A percentile compares a stretch with the other conserved stretches of the same genome.
Conservation (phyloP, 2,888 invertebrate species). For the Rotaria macrura region DNA sequence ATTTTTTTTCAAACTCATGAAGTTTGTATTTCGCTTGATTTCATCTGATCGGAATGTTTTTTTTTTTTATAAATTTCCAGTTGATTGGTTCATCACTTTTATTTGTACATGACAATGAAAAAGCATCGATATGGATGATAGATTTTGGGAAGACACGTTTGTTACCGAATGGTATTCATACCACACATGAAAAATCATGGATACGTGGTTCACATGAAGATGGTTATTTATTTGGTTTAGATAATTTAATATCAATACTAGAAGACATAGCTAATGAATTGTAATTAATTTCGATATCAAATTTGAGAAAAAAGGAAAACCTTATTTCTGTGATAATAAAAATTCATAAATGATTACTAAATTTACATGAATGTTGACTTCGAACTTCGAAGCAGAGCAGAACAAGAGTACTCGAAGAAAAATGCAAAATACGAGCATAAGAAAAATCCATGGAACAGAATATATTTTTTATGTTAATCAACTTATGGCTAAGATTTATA, state of each 20-base stretch:
- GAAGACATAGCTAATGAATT: constrained; percentile 36
- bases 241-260: constrained; percentile 76
- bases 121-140: constrained; percentile 49
- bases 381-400: too few relatives aligned
- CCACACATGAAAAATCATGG: constrained; percentile 74
- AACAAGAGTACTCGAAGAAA: too few relatives aligned
- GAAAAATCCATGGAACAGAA: background rate
- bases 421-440: background rate
- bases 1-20: constrained; percentile 33
- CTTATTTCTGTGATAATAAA: background rate
- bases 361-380: too few relatives aligned
- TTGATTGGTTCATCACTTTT: constrained; percentile 48
- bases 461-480: background rate
- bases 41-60: background rate
- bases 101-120: constrained; percentile 46
- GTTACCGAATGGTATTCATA: constrained; percentile 57
- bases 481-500: background rate
- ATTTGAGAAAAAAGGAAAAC: background rate
- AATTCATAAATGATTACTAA: background rate
- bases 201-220: constrained; percentile 85
- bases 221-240: constrained; percentile 80
- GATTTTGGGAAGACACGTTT: constrained; percentile 49
- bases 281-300: background rate
- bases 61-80: constrained; percentile 38
- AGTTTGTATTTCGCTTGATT: background rate